Conservation (phyloP, 2,113 vertebrate genomes). For the Scolopax mira region DNA sequence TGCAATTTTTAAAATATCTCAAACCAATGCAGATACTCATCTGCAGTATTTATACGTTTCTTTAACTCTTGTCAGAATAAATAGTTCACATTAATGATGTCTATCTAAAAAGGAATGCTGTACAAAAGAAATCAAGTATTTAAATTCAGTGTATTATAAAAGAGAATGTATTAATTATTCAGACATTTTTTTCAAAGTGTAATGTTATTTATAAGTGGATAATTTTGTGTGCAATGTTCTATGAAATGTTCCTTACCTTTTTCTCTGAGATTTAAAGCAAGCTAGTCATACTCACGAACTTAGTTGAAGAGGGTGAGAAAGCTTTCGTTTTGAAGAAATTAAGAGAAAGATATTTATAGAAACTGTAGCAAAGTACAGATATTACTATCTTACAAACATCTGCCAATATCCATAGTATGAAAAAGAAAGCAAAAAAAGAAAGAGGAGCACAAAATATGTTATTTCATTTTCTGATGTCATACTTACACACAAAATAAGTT, state of each 20-base stretch:
- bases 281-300: not conserved
- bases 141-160: not conserved
- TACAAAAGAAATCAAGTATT: not conserved
- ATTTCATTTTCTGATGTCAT: constrained; percentile 24
- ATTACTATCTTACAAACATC: not conserved
- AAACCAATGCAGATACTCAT: not conserved
- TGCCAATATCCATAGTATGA: not conserved
- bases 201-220: not conserved
- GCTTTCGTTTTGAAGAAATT: not conserved
- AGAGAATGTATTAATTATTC: not conserved
- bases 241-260: not conserved
- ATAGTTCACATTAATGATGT: not conserved
- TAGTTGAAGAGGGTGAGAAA: not conserved
- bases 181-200: not conserved
- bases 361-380: not conserved
- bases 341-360: not conserved
- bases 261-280: not conserved
- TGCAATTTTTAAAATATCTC: not conserved
- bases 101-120: not conserved
- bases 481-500: not conserved
- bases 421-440: not conserved
- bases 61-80: not conserved
- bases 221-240: not conserved
- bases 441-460: not conserved
- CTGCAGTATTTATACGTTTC: not conserved